phyloP scores from a whole-genome alignment of 2,888 invertebrate species.

The Oscheius sp. region DNA sequence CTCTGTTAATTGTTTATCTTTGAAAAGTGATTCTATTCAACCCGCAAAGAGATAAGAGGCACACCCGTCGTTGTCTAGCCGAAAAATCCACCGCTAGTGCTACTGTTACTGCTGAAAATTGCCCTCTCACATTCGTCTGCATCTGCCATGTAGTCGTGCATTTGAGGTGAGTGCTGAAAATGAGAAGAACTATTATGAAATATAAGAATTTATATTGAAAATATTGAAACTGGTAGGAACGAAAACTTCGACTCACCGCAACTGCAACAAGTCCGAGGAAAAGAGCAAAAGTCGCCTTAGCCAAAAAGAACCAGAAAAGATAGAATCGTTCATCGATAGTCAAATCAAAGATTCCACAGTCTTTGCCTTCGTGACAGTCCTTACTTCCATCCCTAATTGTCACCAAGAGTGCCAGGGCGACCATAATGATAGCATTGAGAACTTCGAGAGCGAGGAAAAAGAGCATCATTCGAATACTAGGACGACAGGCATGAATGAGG shows the following conservation, averaged over 20 bases:
- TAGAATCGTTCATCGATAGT: conserved; percentile 21
- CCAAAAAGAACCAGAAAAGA: conserved; percentile 31
- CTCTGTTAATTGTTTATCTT: too few species aligned
- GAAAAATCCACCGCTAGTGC: too few species aligned
- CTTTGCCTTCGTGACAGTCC: conserved; percentile 4
- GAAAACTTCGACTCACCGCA: conserved; percentile 25
- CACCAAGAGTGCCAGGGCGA: conserved; percentile 15
- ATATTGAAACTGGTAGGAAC: neutral
- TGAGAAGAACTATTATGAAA: neutral
- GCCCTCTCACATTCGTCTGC: conserved; percentile 28
- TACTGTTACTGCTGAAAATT: too few species aligned
- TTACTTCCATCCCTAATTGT: conserved; percentile 20
- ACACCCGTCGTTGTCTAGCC: too few species aligned
- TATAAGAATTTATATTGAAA: too few species aligned
- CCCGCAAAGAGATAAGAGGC: too few species aligned
- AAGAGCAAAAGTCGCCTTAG: conserved; percentile 28
- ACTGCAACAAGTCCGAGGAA: conserved; percentile 26
- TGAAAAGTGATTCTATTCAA: too few species aligned
- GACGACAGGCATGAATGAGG: conserved; percentile 24
- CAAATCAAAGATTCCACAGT: conserved; percentile 23
- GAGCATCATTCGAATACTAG: conserved; percentile 24
- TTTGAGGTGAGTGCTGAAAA: conserved; percentile 31
- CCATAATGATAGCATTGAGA: conserved; percentile 13
- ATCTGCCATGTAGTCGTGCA: conserved; percentile 32
- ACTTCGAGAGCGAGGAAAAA: conserved; percentile 19